Conservation (phyloP, 35 echinoderm and acorn worm genomes). For the Nesometra sesokonis region DNA sequence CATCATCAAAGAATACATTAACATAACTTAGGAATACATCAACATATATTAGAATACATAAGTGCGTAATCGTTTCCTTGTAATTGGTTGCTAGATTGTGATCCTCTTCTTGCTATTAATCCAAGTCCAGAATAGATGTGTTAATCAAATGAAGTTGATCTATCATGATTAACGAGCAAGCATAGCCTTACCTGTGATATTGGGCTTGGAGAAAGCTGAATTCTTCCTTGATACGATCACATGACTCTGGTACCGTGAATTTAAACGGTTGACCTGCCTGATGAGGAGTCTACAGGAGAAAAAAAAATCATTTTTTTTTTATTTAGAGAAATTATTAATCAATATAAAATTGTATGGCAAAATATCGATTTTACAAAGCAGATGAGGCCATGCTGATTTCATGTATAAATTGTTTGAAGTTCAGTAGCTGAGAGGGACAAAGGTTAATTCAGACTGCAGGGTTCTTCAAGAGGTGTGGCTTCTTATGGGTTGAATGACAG, state of each 20-base stretch:
- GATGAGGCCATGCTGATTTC: too few relatives aligned
- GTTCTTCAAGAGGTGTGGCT: neutral
- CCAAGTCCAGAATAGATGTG: neutral
- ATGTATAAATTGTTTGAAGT: too few relatives aligned
- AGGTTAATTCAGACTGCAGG: neutral
- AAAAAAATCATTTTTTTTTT: neutral
- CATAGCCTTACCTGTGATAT: conserved; percentile 90
- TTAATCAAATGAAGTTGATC: neutral
- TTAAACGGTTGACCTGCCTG: conserved; percentile 96
- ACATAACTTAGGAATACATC: too few relatives aligned
- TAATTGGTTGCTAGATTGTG: neutral
- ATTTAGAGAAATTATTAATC: too few relatives aligned
- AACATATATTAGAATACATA: neutral
- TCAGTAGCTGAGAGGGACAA: neutral
- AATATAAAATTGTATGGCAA: too few relatives aligned
- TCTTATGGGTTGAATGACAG: neutral
- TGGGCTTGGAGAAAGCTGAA: conserved; percentile 98
- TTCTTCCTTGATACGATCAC: conserved; percentile 98
- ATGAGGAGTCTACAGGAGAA: conserved; percentile 60
- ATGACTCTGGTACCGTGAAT: conserved; percentile 96
- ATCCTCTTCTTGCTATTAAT: neutral
- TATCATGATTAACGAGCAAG: neutral
- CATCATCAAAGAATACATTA: too few relatives aligned
- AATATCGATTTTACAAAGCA: too few relatives aligned
- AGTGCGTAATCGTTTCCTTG: neutral